phyloP scores from a whole-genome alignment of 1,140 invertebrate species.

The Rhopalosiphum padi region DNA sequence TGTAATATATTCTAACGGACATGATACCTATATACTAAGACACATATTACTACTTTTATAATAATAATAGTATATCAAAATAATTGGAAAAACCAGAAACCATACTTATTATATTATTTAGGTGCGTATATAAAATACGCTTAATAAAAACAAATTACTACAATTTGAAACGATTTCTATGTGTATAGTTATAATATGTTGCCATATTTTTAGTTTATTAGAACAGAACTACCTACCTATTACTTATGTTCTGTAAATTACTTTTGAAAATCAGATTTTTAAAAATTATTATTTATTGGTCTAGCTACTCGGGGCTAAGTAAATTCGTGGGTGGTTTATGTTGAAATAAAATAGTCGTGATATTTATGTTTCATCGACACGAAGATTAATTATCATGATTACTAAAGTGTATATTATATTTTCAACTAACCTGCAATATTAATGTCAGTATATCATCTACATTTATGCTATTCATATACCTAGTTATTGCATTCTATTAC shows the following conservation, averaged over 20 bases:
- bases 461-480: neutral
- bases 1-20: neutral
- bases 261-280: conserved; percentile 7
- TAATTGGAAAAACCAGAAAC: neutral
- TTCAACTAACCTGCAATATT: conserved; percentile 5
- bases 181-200: neutral
- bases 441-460: neutral
- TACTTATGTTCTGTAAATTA: neutral
- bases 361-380: neutral
- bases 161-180: neutral
- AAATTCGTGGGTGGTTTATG: conserved; percentile 8
- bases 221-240: neutral
- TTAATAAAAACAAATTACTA: neutral
- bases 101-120: neutral
- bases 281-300: neutral
- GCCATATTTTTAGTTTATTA: neutral
- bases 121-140: neutral
- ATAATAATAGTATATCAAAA: neutral
- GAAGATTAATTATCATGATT: conserved; percentile 22
- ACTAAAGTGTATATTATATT: conserved; percentile 17
- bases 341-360: conserved; percentile 22
- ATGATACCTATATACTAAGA: neutral
- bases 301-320: conserved; percentile 8
- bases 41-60: too few relatives aligned
- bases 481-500: neutral